Evolutionary conservation across 1,140 invertebrate genomes (phyloP), one percentile per base, ranked within the genome.

Genomic region (Grapholita molesta): DNA sequence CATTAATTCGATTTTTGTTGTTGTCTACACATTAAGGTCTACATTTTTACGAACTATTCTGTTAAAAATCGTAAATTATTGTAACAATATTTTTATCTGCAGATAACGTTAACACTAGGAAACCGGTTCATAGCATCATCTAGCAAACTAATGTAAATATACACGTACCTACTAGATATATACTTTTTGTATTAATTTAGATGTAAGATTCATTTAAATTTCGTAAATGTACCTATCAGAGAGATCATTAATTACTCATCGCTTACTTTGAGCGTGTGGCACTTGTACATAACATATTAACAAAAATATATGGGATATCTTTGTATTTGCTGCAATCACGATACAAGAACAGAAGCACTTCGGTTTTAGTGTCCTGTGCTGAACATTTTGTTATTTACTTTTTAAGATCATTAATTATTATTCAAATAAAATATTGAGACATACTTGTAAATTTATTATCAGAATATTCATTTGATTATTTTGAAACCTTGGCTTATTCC

Each of bases 331-430:
- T n/a, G 21, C 42, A 48, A 48, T 21, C 42, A 48, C 42, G 42
- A 18, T 21, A 48, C 18, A n/a, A 48, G 42, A 21, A 21, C 42
- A 5, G n/a, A n/a, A 12, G 15, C 35, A 15, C 35, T 0, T 11
- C 35, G 33, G n/a, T 4, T 48, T 69, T 67, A 64, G 64, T 77
- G 74, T 78, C 75, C 23, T 76, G 72, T 65, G 69, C 72, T 76
- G 64, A 52, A 42, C 55, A 73, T 76, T 74, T 79, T 85, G 81
- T 85, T 83, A 85, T 78, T 83, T 85, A 85, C 74, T 85, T 83
- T 70, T 75, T 85, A 84, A 84, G 79, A 69, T 78, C 67, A 75
- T 77, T 73, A 15, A 28, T 28, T 69, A 76, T 73, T 70, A 70
- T 70, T 73, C 66, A 77, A 71, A 71, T 70, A 70, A 67, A 68